Percentiles rank a stretch among this genome's conserved stretches.
These are phyloP conservation scores for Drosophila pseudoananassae DNA, from an alignment of 1,140 invertebrate genomes.

Conservation along the genomic window DNA sequence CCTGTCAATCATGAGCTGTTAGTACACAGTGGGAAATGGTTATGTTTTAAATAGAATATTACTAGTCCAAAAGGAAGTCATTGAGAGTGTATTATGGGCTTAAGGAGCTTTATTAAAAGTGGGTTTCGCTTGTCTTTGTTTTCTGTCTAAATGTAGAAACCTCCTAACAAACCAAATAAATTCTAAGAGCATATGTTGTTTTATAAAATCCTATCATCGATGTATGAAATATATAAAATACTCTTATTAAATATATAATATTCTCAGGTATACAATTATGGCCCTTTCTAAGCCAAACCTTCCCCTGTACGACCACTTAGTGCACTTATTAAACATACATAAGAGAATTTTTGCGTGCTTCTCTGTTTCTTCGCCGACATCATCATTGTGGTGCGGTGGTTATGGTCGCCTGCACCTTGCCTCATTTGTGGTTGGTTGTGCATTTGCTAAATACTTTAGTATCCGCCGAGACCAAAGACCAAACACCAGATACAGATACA, in stretches of 20 bases:
- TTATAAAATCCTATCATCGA: too few relatives aligned
- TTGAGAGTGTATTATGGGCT: too few relatives aligned
- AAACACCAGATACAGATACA: not conserved
- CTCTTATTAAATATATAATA: too few relatives aligned
- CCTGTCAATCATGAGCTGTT: slow-evolving; percentile 25
- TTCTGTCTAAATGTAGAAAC: too few relatives aligned
- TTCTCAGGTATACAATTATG: too few relatives aligned
- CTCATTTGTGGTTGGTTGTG: slow-evolving; percentile 39
- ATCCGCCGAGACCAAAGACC: slow-evolving; percentile 1
- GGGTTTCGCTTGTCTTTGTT: too few relatives aligned
- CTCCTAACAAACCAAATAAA: too few relatives aligned
- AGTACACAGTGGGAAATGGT: slow-evolving; percentile 6
- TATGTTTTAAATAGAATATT: not conserved
- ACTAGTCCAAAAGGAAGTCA: not conserved
- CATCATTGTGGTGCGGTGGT: slow-evolving; percentile 57
- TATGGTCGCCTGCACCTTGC: slow-evolving; percentile 73
- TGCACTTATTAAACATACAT: slow-evolving; percentile 55
- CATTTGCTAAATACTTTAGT: slow-evolving; percentile 9
- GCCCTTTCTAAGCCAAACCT: too few relatives aligned
- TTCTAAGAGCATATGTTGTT: too few relatives aligned
- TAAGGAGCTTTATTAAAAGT: too few relatives aligned
- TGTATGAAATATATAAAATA: too few relatives aligned
- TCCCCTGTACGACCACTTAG: slow-evolving; percentile 18
- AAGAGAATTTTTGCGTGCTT: slow-evolving; percentile 21
- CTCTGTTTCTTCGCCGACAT: slow-evolving; percentile 45